Conservation (phyloP, 2,113 vertebrate species). For the Potamarius usumacintae region DNA sequence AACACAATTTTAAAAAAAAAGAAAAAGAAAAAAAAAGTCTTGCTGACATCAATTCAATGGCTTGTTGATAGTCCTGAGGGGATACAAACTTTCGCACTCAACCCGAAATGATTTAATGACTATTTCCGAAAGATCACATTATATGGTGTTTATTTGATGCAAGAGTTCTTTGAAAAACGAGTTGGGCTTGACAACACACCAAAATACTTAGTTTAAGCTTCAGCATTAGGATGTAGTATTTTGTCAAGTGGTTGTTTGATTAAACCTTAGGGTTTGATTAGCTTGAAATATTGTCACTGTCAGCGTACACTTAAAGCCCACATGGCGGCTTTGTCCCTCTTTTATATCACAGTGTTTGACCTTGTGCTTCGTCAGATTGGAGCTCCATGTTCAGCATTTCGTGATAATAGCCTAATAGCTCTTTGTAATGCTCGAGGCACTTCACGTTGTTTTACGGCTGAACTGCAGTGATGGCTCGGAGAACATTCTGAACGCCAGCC, state of each 20-base stretch:
- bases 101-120: neutral
- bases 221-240: neutral
- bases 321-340: neutral
- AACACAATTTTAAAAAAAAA: neutral
- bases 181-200: neutral
- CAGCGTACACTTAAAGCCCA: neutral
- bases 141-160: neutral
- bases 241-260: neutral
- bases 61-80: neutral
- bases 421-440: constrained; percentile 17
- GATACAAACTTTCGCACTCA: neutral
- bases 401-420: constrained; percentile 13
- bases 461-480: neutral
- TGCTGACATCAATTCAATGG: neutral
- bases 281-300: neutral
- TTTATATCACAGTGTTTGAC: constrained; percentile 14
- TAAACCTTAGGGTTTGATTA: neutral
- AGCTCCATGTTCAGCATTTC: constrained; percentile 24
- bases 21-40: too few species aligned
- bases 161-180: neutral
- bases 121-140: neutral
- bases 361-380: constrained; percentile 10
- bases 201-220: neutral
- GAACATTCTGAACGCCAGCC: neutral
- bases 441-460: constrained; percentile 24